phyloP scores from a whole-genome alignment of 1,140 invertebrate genomes.

The Vanessa atalanta region DNA sequence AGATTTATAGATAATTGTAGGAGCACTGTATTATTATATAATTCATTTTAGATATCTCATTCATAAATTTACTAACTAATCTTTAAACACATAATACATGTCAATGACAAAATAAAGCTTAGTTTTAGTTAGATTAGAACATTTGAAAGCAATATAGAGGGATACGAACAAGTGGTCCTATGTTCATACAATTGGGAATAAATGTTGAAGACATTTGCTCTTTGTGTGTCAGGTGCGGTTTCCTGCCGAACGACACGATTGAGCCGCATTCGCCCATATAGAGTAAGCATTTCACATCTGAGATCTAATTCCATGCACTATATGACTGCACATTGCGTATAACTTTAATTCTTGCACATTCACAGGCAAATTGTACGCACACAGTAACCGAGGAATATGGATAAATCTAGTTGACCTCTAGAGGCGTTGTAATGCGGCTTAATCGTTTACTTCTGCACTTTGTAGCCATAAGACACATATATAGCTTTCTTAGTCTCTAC shows the following conservation, averaged over 20 bases:
- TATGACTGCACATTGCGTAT: constrained; percentile 16
- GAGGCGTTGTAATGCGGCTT: constrained; percentile 44
- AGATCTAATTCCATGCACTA: constrained; percentile 34
- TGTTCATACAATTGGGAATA: neutral
- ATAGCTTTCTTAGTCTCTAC: no score
- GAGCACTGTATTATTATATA: no score
- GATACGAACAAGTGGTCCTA: neutral
- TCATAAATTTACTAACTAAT: no score
- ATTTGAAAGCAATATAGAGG: neutral
- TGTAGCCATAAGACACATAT: neutral
- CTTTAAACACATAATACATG: neutral
- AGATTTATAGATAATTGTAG: no score
- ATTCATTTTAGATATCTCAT: no score
- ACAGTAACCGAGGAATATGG: constrained; percentile 18
- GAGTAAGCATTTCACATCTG: constrained; percentile 68
- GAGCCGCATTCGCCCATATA: constrained; percentile 77
- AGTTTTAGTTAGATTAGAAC: neutral
- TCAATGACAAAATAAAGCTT: neutral
- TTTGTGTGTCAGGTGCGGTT: constrained; percentile 75
- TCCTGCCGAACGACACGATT: constrained; percentile 78
- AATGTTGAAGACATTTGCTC: constrained; percentile 21
- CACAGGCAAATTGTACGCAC: constrained; percentile 28
- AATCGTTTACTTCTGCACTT: constrained; percentile 42
- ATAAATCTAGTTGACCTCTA: constrained; percentile 1
- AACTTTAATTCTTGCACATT: constrained; percentile 31